phyloP scores from a whole-genome alignment of 1,140 invertebrate species.

The Drosophila miranda region DNA sequence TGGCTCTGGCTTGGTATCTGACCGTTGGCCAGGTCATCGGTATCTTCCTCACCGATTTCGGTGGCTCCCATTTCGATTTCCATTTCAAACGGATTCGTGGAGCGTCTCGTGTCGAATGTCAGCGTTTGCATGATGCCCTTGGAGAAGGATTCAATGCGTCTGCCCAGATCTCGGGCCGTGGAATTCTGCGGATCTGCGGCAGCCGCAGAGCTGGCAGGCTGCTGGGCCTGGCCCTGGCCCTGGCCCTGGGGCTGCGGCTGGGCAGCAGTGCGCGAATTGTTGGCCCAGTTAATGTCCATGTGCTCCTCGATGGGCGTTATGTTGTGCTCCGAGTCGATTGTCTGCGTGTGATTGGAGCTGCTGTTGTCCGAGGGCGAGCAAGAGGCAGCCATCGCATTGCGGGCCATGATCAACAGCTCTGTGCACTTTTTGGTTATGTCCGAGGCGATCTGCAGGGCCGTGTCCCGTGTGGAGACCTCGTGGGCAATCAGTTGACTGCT shows the following conservation, averaged over 20 bases:
- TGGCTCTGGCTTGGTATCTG: conserved; percentile 36
- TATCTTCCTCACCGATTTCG: conserved; percentile 78
- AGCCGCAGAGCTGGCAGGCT: too few species aligned
- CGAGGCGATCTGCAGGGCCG: conserved; percentile 84
- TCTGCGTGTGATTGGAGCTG: conserved; percentile 85
- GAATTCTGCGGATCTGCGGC: conserved; percentile 63
- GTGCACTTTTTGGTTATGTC: conserved; percentile 89
- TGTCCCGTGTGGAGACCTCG: conserved; percentile 76
- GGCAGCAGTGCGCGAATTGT: conserved; percentile 73
- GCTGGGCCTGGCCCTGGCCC: too few species aligned
- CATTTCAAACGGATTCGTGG: conserved; percentile 81
- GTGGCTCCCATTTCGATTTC: conserved; percentile 82
- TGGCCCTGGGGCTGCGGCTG: conserved; percentile 21
- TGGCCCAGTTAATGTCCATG: conserved; percentile 82
- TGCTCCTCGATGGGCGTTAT: conserved; percentile 82
- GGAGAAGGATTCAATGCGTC: conserved; percentile 81
- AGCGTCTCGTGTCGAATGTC: conserved; percentile 78
- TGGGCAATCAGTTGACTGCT: conserved; percentile 19
- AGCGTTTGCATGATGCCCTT: conserved; percentile 81
- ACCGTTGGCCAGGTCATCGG: conserved; percentile 68
- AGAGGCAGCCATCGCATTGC: conserved; percentile 84
- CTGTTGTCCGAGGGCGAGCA: conserved; percentile 83
- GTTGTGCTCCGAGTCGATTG: conserved; percentile 82
- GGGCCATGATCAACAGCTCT: conserved; percentile 88
- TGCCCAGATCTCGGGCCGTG: conserved; percentile 73